Conservation (phyloP, 2,113 vertebrate species). For the Ictalurus punctatus region DNA sequence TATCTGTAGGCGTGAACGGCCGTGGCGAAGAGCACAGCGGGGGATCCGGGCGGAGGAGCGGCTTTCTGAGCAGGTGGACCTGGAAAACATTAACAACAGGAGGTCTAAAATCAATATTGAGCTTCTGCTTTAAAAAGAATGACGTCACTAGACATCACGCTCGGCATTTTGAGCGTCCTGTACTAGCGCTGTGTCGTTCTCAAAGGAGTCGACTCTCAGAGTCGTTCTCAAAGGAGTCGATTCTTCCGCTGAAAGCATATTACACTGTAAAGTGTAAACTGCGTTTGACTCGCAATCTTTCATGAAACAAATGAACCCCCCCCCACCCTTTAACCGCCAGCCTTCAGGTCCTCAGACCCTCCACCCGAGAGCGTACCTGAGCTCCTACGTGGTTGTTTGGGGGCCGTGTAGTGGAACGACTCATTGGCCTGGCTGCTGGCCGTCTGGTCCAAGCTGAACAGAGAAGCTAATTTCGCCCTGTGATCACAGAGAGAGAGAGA, state of each 20-base stretch:
- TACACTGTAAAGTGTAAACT: no score
- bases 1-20: slow-evolving; percentile 86
- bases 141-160: background rate
- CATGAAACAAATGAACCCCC: no score
- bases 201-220: background rate
- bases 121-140: background rate
- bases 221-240: no score
- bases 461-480: slow-evolving; percentile 90
- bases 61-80: slow-evolving; percentile 71
- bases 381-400: slow-evolving; percentile 90
- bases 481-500: background rate
- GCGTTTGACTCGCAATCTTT: background rate
- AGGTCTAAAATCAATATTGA: background rate
- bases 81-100: slow-evolving; percentile 38
- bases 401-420: slow-evolving; percentile 94
- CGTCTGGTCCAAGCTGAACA: slow-evolving; percentile 87
- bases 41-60: slow-evolving; percentile 58
- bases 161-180: background rate
- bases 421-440: slow-evolving; percentile 82
- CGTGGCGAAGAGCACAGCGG: slow-evolving; percentile 79
- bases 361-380: slow-evolving; percentile 69
- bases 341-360: background rate
- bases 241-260: no score
- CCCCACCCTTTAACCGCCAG: no score
- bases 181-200: background rate